Evolutionary conservation across 1,140 invertebrate genomes (phyloP), one percentile per base, ranked within the genome.

Genomic region (Pseudomyrmex concolor): DNA sequence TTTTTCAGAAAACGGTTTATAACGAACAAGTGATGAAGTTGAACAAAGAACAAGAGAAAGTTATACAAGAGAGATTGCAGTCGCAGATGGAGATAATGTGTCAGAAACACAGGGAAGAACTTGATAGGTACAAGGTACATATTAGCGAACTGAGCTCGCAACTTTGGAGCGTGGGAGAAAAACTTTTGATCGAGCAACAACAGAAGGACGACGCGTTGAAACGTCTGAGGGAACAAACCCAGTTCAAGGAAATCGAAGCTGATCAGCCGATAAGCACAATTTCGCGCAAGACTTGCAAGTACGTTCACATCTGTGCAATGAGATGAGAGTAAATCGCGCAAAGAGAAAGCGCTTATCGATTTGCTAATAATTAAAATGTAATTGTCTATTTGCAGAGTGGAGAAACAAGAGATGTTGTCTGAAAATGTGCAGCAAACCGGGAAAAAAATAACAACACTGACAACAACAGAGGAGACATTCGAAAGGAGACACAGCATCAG

Each of bases 151-250:
- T 96, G 25, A 95, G 93, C 4, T 94, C 94, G 0, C 95, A 95
- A 84, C 91, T 95, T 45, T 96, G 95, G 95, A 94, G 92, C 34
- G 93, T 96, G 0, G 95, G 95, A 1, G 95, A 96, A 85, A 95
- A 95, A 83, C 93, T 95, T 55, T 90, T 96, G 3, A 92, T 94
- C 80, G 94, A 95, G 88, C 95, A 94, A 67, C 94, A 95, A 73
- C 94, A 95, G 81, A 95, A 95, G 3, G 93, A 95, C 86, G 85
- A 88, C 12, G 84, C 89, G 0, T 43, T 90, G 1, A 85, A 92
- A 25, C 82, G 91, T 51, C 55, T 93, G 10, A 87, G 84, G 34
- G 84, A 87, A 74, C 90, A 91, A 66, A 76, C 7, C 15, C 92
- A 89, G 34, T 60, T 50, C 9, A 63, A 34, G 22, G 54, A 60